Evolutionary conservation across 2,888 invertebrate genomes (phyloP).

Genomic region (Tetranychus truncatus): DNA sequence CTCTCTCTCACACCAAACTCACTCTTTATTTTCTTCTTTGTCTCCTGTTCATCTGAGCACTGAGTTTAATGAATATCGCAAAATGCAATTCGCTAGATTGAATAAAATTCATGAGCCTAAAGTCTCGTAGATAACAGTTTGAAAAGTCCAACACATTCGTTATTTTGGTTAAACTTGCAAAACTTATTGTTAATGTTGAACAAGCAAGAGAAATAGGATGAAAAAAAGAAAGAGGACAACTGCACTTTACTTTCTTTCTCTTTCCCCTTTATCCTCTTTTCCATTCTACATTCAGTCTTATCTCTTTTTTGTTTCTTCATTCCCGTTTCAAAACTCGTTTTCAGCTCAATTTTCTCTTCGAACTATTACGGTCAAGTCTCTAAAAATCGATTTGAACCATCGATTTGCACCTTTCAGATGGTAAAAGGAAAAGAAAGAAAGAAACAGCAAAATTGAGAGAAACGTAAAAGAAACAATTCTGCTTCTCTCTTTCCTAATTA

Average conservation of each 20-base stretch:
- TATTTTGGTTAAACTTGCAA: too few species aligned
- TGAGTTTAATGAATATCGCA: neutral
- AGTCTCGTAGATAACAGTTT: too few species aligned
- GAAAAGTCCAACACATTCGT: too few species aligned
- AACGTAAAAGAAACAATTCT: neutral
- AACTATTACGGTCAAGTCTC: neutral
- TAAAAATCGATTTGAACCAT: neutral
- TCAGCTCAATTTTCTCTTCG: neutral
- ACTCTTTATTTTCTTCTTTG: neutral
- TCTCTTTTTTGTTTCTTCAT: neutral
- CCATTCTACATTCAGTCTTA: neutral
- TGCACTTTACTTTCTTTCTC: too few species aligned
- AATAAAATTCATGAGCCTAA: neutral
- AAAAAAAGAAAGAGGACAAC: too few species aligned
- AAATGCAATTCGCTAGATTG: neutral
- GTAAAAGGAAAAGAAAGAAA: neutral
- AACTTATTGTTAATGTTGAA: too few species aligned
- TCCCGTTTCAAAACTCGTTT: neutral
- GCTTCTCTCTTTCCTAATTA: neutral
- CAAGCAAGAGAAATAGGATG: too few species aligned
- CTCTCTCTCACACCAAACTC: conserved; percentile 1
- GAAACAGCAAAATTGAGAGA: neutral
- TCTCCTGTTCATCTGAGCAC: neutral
- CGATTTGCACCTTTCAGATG: neutral
- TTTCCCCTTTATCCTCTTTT: too few species aligned